Evolutionary conservation across 2,113 vertebrate species (phyloP).

Genomic region (Phyllopteryx taeniolatus): DNA sequence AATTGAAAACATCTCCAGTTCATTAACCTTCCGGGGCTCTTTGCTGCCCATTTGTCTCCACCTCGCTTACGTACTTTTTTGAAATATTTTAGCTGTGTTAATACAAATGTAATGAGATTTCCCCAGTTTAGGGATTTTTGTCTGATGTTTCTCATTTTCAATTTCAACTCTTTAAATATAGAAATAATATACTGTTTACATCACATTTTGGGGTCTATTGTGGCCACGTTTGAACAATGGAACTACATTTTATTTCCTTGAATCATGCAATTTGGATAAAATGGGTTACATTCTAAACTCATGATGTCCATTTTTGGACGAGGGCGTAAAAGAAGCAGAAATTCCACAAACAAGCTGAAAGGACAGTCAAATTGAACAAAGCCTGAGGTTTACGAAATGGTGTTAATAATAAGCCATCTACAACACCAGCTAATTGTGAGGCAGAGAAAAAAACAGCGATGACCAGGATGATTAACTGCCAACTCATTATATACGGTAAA

Average conservation of each 20-base stretch:
- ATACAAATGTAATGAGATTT: background rate
- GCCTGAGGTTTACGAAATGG: conserved; percentile 2
- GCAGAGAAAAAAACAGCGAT: conserved; percentile 16
- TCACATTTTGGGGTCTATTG: too few species aligned
- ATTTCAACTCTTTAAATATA: background rate
- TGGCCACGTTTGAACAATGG: too few species aligned
- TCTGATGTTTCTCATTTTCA: background rate
- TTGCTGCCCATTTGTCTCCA: background rate
- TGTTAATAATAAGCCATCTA: background rate
- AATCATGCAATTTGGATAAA: too few species aligned
- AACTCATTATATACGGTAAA: conserved; percentile 34
- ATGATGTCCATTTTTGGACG: too few species aligned
- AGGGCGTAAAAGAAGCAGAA: too few species aligned
- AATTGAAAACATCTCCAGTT: conserved; percentile 6
- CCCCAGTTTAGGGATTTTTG: background rate
- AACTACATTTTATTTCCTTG: too few species aligned
- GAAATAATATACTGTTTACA: background rate
- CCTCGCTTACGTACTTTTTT: background rate
- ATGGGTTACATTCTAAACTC: too few species aligned
- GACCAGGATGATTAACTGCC: conserved; percentile 30
- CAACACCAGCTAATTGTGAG: background rate
- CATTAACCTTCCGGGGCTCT: background rate
- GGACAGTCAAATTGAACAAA: background rate
- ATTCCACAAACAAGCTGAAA: too few species aligned
- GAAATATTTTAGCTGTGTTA: background rate